Conservation (phyloP, 2,113 vertebrate species). For the Diphyllodes magnificus region DNA sequence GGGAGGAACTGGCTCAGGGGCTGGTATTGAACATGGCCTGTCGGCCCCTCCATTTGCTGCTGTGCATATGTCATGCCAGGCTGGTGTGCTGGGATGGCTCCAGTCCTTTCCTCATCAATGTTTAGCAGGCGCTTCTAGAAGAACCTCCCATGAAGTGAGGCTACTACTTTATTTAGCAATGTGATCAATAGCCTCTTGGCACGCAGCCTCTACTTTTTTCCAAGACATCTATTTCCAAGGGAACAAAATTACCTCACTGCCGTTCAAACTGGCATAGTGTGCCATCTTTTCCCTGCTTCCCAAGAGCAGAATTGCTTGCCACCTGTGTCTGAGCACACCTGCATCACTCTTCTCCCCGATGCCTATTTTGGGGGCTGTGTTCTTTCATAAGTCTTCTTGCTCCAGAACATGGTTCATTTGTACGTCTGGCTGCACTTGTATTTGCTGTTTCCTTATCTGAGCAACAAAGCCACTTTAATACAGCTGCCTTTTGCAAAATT, state of each 20-base stretch:
- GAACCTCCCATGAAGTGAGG: neutral
- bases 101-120: neutral
- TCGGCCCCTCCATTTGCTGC: neutral
- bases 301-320: neutral
- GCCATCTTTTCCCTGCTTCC: neutral
- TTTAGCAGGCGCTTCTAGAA: neutral
- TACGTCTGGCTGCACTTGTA: neutral
- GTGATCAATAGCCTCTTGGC: neutral
- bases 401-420: neutral
- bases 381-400: neutral
- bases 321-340: neutral
- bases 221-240: neutral
- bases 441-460: neutral
- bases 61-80: accelerated
- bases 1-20: neutral
- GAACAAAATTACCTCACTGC: neutral
- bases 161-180: neutral
- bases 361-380: accelerated
- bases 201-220: neutral
- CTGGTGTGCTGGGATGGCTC: neutral
- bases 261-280: neutral
- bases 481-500: neutral
- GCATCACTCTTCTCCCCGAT: accelerated
- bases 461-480: neutral
- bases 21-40: accelerated